Evolutionary conservation across 2,797 vertebrate species (phyloP).

Genomic region (Fringilla coelebs): DNA sequence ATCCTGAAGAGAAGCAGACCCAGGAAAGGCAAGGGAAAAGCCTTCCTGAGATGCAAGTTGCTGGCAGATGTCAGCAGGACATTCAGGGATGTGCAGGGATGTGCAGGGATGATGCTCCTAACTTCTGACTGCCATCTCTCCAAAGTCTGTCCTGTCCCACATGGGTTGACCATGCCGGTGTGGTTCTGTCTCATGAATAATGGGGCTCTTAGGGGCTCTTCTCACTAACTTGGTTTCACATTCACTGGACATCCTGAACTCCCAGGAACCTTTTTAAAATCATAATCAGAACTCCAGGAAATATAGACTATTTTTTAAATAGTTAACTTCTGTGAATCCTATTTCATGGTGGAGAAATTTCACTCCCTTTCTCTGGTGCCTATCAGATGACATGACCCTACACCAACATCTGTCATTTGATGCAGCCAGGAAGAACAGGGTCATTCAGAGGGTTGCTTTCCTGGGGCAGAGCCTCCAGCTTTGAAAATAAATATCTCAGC

Average conservation of each 20-base stretch:
- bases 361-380: neutral
- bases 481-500: constrained; percentile 50
- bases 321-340: neutral
- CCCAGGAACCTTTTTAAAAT: neutral
- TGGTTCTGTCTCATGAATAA: neutral
- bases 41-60: neutral
- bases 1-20: neutral
- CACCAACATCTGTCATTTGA: neutral
- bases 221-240: neutral
- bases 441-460: constrained; percentile 8
- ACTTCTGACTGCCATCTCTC: neutral
- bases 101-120: neutral
- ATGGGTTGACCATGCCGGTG: neutral
- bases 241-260: neutral
- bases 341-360: neutral
- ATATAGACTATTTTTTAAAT: neutral
- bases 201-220: neutral
- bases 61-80: neutral
- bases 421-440: neutral
- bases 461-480: neutral
- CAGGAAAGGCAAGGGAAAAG: neutral
- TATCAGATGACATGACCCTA: neutral
- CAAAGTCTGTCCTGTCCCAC: neutral
- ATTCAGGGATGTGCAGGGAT: neutral
- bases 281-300: neutral